Base-by-base conservation (phyloP, 2,113 vertebrate genomes). In the Platysteira castanea region DNA sequence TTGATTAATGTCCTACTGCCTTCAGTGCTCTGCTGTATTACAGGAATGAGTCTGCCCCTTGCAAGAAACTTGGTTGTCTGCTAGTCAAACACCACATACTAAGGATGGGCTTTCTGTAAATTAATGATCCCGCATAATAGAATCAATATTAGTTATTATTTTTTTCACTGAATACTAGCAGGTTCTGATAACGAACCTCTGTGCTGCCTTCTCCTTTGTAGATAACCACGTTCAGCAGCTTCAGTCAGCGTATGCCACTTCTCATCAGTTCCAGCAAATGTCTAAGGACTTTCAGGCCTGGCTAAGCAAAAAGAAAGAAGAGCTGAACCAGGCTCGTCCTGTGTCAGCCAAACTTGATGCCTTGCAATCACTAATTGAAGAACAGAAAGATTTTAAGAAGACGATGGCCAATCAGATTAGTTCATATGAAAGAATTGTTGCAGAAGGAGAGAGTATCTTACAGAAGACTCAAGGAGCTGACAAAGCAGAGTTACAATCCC, bases 201-300 rank as follows among this genome's bases (percentile, higher is more conserved):
- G 28, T 96, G 15, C 91, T 63, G 50, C 64, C n/a, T 92, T 95
- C 76, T 97, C 50, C 84, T 86, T 98, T 94, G 92, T 37, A 99
- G 99, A 98, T 71, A 98, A 98, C 93, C 98, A 98, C 12, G 98
- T 99, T 69, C 98, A 99, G 86, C 98, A 99, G 91, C 98, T 99
- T 91, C 99, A 99, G 84, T 99, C 98, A 4, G 98, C 99, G 0
- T 99, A 99, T 27, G 96, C 98, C 57, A 99, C 98, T 96, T 99
- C 99, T 89, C 99, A 99, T 97, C 99, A 99, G 78, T 99, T 99
- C 96, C 98, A 99, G 93, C 98, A 99, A 90, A 99, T 98, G 97
- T 99, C 99, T 46, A 98, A 98, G 97, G 99, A 99, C 95, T 99
- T 99, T 93, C 98, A 99, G 93, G 91, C 92, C 17, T 99, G 99